Evolutionary conservation across 1,140 invertebrate species (phyloP).

Genomic region (Drosophila equinoxialis): DNA sequence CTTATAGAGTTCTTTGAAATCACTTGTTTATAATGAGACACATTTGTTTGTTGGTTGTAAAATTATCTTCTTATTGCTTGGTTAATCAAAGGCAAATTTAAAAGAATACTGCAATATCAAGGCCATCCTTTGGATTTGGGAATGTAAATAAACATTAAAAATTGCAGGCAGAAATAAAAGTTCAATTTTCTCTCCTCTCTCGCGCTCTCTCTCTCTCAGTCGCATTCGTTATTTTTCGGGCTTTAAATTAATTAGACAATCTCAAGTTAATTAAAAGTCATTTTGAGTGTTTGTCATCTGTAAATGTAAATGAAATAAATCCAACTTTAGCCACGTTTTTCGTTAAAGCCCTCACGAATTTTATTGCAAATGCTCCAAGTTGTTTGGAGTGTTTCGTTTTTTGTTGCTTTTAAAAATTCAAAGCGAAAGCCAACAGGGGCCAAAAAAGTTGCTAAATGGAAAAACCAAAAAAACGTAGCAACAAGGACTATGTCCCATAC

Average conservation of each 20-base stretch:
- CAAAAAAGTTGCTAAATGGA: neutral
- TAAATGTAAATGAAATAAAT: constrained; percentile 1
- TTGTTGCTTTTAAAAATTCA: constrained; percentile 53
- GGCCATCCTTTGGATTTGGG: too few species aligned
- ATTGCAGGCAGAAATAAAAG: neutral
- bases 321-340: neutral
- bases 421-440: constrained; percentile 50
- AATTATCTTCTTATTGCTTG: constrained; percentile 7
- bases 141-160: neutral
- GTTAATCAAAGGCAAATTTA: constrained; percentile 3
- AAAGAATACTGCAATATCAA: neutral
- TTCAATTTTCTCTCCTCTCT: neutral
- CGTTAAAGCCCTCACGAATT: neutral
- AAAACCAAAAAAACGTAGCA: constrained; percentile 34
- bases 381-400: constrained; percentile 2
- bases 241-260: neutral
- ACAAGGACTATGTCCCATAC: neutral
- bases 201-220: too few species aligned
- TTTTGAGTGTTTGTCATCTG: neutral
- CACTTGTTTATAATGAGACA: constrained; percentile 13
- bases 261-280: constrained; percentile 10
- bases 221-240: neutral
- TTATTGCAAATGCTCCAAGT: too few species aligned
- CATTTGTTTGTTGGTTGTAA: constrained; percentile 4
- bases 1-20: constrained; percentile 10